These are phyloP conservation scores for Marmota flaviventris DNA, from an alignment of 2,113 vertebrate species.

Conservation along the genomic window DNA sequence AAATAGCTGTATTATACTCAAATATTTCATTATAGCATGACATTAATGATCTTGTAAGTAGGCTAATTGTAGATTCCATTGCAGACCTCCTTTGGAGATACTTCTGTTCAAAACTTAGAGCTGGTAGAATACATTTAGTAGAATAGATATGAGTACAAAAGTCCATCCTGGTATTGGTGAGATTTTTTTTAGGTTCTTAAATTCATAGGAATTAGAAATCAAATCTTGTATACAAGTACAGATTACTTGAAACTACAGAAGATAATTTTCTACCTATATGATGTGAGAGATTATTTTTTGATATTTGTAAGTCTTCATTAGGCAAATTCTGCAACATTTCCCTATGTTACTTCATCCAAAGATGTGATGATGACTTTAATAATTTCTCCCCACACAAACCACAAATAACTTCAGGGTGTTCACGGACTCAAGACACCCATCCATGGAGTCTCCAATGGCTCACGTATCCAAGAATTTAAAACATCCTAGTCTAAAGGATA, in stretches of 20 bases:
- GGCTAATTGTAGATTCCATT: slow-evolving; percentile 70
- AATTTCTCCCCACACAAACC: neutral
- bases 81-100: slow-evolving; percentile 59
- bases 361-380: neutral
- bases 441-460: neutral
- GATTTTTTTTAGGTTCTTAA: neutral
- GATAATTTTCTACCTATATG: neutral
- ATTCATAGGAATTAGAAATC: slow-evolving; percentile 7
- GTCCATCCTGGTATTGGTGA: neutral
- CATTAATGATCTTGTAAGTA: slow-evolving; percentile 74
- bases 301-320: neutral
- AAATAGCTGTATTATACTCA: slow-evolving; percentile 62
- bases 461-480: neutral
- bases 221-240: neutral
- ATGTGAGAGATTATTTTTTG: neutral
- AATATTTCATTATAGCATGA: slow-evolving; percentile 71
- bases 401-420: neutral
- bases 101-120: slow-evolving; percentile 39
- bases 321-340: neutral
- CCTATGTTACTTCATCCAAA: neutral
- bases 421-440: neutral
- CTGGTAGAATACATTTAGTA: slow-evolving; percentile 11
- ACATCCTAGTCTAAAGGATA: neutral
- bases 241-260: neutral
- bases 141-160: slow-evolving; percentile 47